Percentiles rank a stretch among this genome's conserved stretches.
phyloP scores from a whole-genome alignment of 2,113 vertebrate genomes.

The Tautogolabrus adspersus region DNA sequence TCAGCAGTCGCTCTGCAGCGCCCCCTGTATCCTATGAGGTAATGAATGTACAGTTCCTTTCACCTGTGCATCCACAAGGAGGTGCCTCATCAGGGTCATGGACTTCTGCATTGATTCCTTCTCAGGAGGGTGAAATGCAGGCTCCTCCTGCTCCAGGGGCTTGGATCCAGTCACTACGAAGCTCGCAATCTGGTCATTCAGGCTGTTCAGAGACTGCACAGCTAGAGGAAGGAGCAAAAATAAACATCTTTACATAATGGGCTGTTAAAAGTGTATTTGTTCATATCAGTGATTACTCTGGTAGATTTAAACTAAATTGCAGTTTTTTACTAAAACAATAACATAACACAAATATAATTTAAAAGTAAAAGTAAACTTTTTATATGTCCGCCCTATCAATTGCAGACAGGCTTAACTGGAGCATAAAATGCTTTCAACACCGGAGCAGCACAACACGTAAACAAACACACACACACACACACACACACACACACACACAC shows the following conservation, averaged over 20 bases:
- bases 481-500: too few relatives aligned
- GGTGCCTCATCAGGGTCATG: conserved; percentile 92
- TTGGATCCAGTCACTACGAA: conserved; percentile 90
- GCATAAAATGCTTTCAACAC: conserved; percentile 24
- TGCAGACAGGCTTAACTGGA: conserved; percentile 2
- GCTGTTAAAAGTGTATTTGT: not conserved
- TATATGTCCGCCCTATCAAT: not conserved
- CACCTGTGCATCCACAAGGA: conserved; percentile 94
- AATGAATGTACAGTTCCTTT: not conserved
- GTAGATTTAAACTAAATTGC: not conserved
- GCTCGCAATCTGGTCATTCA: conserved; percentile 94
- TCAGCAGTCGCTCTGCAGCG: not conserved
- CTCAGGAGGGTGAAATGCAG: conserved; percentile 84
- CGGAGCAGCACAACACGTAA: not conserved
- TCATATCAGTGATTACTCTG: conserved; percentile 6
- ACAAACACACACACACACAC: too few relatives aligned
- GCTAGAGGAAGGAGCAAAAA: conserved; percentile 79
- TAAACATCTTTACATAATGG: not conserved
- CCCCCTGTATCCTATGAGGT: not conserved
- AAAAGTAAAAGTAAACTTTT: not conserved
- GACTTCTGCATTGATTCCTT: conserved; percentile 89
- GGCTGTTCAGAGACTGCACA: conserved; percentile 90
- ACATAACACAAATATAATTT: conserved; percentile 5
- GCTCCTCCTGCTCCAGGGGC: conserved; percentile 85
- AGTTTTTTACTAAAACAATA: not conserved